A percentile compares a stretch with the other conserved stretches of the same genome.
These are phyloP conservation scores for Leuciscus waleckii DNA, from an alignment of 2,797 vertebrate species.

Conservation along the genomic window DNA sequence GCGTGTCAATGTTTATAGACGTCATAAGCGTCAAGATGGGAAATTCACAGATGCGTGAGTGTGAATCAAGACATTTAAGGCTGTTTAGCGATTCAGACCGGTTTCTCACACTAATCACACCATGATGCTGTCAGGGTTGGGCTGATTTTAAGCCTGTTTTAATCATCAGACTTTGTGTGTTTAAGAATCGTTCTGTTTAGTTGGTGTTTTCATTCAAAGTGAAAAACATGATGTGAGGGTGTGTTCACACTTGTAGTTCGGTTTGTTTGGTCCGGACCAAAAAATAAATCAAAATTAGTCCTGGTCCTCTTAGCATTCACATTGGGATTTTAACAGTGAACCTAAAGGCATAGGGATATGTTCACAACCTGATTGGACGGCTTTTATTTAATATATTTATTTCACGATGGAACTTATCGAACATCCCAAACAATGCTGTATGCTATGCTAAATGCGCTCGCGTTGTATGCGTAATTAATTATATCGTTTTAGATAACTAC, in stretches of 20 bases:
- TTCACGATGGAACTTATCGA: no score
- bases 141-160: constrained; percentile 25
- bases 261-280: no score
- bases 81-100: background rate
- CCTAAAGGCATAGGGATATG: no score
- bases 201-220: background rate
- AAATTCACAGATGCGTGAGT: constrained; percentile 52
- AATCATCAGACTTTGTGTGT: constrained; percentile 6
- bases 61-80: constrained; percentile 46
- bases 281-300: no score
- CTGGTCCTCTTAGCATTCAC: no score
- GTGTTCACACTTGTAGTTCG: no score
- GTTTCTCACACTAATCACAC: background rate
- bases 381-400: no score
- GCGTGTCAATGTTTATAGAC: constrained; percentile 57
- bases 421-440: no score
- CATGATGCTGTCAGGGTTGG: constrained; percentile 21
- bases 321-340: no score
- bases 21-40: constrained; percentile 28
- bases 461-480: no score
- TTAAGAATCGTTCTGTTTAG: constrained; percentile 1
- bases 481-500: background rate
- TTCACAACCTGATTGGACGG: no score
- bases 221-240: background rate
- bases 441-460: no score